phyloP scores from a whole-genome alignment of 1,140 invertebrate genomes.

The Lerema accius region DNA sequence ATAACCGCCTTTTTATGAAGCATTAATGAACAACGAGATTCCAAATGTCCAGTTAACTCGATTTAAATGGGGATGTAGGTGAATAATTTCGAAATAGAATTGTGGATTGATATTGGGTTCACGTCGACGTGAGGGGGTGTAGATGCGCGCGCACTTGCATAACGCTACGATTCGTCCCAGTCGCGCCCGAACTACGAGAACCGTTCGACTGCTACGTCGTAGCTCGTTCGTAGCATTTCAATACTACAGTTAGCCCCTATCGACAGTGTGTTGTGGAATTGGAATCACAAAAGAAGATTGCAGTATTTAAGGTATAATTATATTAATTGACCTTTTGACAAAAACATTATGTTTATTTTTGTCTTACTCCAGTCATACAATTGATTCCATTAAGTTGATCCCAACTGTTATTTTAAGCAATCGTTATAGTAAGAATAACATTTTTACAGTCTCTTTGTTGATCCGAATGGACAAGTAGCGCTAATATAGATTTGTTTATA shows the following conservation, averaged over 20 bases:
- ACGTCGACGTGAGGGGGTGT: conserved; percentile 65
- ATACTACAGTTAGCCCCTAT: conserved; percentile 29
- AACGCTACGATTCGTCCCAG: conserved; percentile 63
- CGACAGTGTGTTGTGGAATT: conserved; percentile 50
- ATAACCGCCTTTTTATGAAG: no score
- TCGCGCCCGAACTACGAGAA: conserved; percentile 64
- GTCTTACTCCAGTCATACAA: neutral
- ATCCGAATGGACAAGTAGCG: neutral
- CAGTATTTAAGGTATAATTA: conserved; percentile 4
- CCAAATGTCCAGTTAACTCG: conserved; percentile 34
- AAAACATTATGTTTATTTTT: conserved; percentile 6
- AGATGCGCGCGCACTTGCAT: conserved; percentile 74
- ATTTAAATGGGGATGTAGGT: conserved; percentile 53
- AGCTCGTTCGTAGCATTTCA: conserved; percentile 46
- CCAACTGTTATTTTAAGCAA: neutral
- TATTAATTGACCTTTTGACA: conserved; percentile 4
- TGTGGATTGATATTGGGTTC: conserved; percentile 76
- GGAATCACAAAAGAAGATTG: conserved; percentile 14
- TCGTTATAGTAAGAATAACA: neutral
- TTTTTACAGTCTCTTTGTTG: neutral
- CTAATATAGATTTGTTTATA: no score
- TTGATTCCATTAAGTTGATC: neutral
- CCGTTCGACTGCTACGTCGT: conserved; percentile 68
- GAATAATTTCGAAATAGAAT: conserved; percentile 65
- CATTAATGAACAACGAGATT: neutral